phyloP scores from a whole-genome alignment of 2,888 invertebrate genomes.

The Parnassius apollo region DNA sequence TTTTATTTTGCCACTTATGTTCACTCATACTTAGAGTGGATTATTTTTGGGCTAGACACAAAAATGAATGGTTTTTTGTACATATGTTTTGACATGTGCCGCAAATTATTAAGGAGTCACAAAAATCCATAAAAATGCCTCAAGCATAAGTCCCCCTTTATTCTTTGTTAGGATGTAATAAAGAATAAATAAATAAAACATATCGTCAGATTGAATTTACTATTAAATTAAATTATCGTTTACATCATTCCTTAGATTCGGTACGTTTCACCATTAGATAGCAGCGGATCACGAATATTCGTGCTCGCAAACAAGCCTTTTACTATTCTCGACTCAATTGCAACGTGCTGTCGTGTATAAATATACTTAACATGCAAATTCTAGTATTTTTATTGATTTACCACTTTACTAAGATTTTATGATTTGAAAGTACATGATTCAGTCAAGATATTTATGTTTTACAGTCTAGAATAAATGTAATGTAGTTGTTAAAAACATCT shows the following conservation, averaged over 20 bases:
- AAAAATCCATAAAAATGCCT: no score
- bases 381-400: conserved; percentile 23
- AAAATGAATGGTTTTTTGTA: no score
- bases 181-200: no score
- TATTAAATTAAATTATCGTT: conserved; percentile 23
- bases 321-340: conserved; percentile 24
- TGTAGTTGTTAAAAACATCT: no score
- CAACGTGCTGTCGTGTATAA: conserved; percentile 25
- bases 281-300: conserved; percentile 27
- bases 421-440: conserved; percentile 11
- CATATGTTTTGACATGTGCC: no score
- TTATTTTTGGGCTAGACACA: no score
- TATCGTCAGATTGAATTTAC: conserved; percentile 5
- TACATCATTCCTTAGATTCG: conserved; percentile 25
- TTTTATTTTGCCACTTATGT: no score
- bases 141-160: no score
- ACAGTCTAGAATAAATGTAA: no score
- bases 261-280: conserved; percentile 25
- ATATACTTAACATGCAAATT: conserved; percentile 28
- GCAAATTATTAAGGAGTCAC: no score
- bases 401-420: conserved; percentile 18
- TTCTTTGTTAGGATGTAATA: no score
- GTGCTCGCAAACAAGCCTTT: conserved; percentile 24
- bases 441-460: not conserved
- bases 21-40: no score